These are phyloP conservation scores for Neotoma lepida DNA, from an alignment of 2,113 vertebrate species.

Conservation along the genomic window DNA sequence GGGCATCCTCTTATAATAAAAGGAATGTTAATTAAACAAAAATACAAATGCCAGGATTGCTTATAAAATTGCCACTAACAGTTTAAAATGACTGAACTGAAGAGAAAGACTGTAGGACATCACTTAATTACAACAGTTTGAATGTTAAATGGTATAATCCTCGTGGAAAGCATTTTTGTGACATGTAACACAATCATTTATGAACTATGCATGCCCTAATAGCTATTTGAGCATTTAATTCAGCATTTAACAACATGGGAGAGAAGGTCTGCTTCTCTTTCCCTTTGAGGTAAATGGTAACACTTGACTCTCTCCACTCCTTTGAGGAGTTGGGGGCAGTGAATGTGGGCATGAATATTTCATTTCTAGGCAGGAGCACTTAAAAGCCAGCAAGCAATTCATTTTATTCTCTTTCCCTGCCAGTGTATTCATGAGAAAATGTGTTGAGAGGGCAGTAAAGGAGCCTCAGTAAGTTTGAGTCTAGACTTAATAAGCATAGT, in stretches of 20 bases:
- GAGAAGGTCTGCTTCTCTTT: constrained; percentile 6
- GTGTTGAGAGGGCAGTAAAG: background rate
- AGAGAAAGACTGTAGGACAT: background rate
- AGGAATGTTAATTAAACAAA: constrained; percentile 39
- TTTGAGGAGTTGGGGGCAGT: constrained; percentile 35
- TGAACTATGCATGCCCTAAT: background rate
- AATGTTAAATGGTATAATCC: constrained; percentile 27
- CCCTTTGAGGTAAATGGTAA: background rate
- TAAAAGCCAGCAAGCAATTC: constrained; percentile 22
- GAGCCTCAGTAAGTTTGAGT: background rate
- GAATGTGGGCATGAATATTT: constrained; percentile 33
- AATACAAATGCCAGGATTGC: constrained; percentile 1
- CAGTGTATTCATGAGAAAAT: background rate
- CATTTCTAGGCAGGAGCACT: constrained; percentile 2
- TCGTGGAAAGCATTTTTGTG: constrained; percentile 26
- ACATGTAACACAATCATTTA: constrained; percentile 3
- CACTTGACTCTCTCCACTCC: background rate
- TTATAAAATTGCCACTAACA: background rate
- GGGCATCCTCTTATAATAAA: background rate
- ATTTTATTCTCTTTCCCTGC: constrained; percentile 5
- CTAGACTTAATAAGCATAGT: constrained; percentile 9
- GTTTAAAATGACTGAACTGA: background rate
- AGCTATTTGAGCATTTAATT: constrained; percentile 27
- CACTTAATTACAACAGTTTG: constrained; percentile 24
- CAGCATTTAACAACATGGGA: background rate